Base-by-base conservation (phyloP, 2,888 invertebrate genomes). In the Pseudoips prasinana region DNA sequence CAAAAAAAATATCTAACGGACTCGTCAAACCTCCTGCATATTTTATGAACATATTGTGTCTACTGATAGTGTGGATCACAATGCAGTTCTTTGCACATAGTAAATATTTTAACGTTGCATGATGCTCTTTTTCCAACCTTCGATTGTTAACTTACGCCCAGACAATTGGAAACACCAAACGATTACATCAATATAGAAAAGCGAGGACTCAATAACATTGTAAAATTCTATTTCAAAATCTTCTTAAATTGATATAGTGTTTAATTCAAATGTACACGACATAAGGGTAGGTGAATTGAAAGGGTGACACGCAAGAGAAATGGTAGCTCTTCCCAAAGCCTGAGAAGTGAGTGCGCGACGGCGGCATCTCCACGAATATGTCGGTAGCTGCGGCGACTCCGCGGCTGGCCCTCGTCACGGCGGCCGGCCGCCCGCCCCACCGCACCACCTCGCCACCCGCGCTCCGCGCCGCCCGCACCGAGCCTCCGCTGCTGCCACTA, bases 281-380 rank as follows among this genome's bases (percentile, higher is more conserved):
- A 53, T 88, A 78, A 3, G 88, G 88, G 54, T 87, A 88, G 7
- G 79, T 84, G 63, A 88, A 88, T 49, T 87, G 84, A 64, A 88
- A 88, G 42, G 88, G 88, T 58, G 88, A 88, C 73, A 88, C 88
- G 72, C 88, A 88, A 73, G 88, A 88, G 85, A 80, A 86, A 70
- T 88, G 88, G 76, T 88, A 88, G 66, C 85, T 87, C 55, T 87
- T 86, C 66, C 88, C 88, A 71, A 88, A 87, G 79, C 86, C 85
- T 51, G 88, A 74, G 60, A 88, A 88, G 82, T 82, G 85, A 58
- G 81, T 74, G 76, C 80, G 78, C 69, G 77, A 72, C 74, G 84
- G 80, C 76, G 85, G 86, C 79, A 87, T 74, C 60, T 80, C 78
- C 59, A 86, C 75, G 65, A 67, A 77, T 59, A 87, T 68, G 72